Conservation (phyloP, 2,888 invertebrate species). For the Cephus rjabovi region DNA sequence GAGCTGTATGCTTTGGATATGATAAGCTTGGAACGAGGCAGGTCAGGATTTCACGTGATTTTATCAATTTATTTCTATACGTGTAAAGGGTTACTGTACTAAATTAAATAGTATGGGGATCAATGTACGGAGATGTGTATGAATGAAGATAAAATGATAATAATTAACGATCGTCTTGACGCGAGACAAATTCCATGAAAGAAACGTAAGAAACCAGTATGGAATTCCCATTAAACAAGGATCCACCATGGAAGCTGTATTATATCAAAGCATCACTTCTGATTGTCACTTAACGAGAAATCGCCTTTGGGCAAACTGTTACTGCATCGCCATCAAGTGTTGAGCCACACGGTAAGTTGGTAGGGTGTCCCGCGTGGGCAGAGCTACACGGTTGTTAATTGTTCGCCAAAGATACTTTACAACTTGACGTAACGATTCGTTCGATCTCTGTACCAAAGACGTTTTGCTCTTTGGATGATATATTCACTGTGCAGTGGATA, state of each 20-base stretch:
- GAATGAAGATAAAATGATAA: not conserved
- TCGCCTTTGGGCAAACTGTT: slow-evolving; percentile 57
- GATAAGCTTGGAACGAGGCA: not conserved
- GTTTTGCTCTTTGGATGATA: not conserved
- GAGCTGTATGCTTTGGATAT: not conserved
- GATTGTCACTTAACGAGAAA: slow-evolving; percentile 64
- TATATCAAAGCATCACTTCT: slow-evolving; percentile 56
- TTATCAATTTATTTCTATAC: not conserved
- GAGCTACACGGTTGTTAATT: slow-evolving; percentile 55
- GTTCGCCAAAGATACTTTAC: slow-evolving; percentile 60
- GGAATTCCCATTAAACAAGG: not conserved
- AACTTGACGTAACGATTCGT: not conserved
- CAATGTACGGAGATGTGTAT: not conserved
- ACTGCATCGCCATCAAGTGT: slow-evolving; percentile 33
- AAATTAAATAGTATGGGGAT: not conserved
- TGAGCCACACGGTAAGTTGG: slow-evolving; percentile 20
- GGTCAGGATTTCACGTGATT: not conserved
- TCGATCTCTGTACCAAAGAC: not conserved
- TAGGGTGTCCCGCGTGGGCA: slow-evolving; percentile 42
- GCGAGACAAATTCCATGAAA: not conserved
- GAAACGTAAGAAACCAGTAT: not conserved
- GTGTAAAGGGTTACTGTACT: not conserved
- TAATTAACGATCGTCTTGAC: not conserved
- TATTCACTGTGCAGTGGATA: not conserved
- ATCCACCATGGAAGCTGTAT: slow-evolving; percentile 15